phyloP scores from a whole-genome alignment of 1,140 invertebrate genomes.

The Drusus annulatus region DNA sequence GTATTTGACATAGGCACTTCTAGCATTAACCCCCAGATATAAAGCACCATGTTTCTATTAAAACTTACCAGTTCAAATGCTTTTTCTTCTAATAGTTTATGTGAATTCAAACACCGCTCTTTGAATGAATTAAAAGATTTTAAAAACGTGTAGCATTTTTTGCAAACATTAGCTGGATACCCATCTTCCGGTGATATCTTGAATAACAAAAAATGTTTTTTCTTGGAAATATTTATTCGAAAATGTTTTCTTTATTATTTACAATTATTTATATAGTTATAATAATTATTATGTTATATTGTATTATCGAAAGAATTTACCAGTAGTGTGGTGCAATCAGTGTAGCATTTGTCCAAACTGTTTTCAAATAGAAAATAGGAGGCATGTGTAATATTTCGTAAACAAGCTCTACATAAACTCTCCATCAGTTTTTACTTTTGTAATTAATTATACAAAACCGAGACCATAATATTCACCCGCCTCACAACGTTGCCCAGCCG shows the following conservation, averaged over 20 bases:
- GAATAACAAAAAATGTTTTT: not conserved
- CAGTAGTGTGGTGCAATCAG: constrained; percentile 6
- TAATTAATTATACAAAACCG: no score
- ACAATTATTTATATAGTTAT: no score
- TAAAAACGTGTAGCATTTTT: constrained; percentile 24
- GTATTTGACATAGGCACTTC: no score
- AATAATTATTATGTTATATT: no score
- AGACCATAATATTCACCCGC: no score
- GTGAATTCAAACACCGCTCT: constrained; percentile 23
- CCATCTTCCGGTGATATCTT: constrained; percentile 23
- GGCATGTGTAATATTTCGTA: not conserved
- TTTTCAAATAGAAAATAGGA: constrained; percentile 21
- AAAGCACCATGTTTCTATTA: not conserved
- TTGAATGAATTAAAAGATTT: constrained; percentile 38
- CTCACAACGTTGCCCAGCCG: no score
- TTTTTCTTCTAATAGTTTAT: constrained; percentile 14
- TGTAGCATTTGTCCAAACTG: constrained; percentile 6
- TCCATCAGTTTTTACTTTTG: not conserved
- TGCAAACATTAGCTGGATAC: constrained; percentile 31
- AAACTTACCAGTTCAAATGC: constrained; percentile 7
- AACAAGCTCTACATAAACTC: constrained; percentile 23
- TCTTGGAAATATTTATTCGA: no score
- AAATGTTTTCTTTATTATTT: no score
- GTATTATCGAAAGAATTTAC: not conserved
- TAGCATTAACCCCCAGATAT: not conserved